phyloP scores from a whole-genome alignment of 2,113 vertebrate species.

The Lepus americanus region DNA sequence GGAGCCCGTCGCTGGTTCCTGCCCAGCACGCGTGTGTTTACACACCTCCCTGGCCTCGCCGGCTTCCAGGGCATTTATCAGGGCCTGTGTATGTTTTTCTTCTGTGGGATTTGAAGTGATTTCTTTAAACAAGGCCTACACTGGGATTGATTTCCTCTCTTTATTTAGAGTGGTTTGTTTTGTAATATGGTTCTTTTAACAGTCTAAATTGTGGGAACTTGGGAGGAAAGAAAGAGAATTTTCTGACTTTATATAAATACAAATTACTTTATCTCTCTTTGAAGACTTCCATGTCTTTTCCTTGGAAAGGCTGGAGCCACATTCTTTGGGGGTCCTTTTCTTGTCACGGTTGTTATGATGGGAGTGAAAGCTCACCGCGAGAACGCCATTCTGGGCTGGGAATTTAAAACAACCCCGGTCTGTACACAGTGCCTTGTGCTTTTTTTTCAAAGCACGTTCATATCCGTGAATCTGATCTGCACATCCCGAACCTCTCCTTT shows the following conservation, averaged over 20 bases:
- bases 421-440: neutral
- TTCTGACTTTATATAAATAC: slow-evolving; percentile 82
- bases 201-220: slow-evolving; percentile 81
- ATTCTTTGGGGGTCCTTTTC: slow-evolving; percentile 70
- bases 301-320: slow-evolving; percentile 54
- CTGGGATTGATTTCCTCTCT: slow-evolving; percentile 80
- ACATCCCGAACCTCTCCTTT: neutral
- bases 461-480: neutral
- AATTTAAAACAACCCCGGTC: neutral
- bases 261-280: slow-evolving; percentile 82
- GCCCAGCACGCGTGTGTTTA: slow-evolving; percentile 25
- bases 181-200: slow-evolving; percentile 78
- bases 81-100: slow-evolving; percentile 81
- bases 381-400: neutral
- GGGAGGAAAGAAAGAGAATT: slow-evolving; percentile 57
- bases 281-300: slow-evolving; percentile 78
- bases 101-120: slow-evolving; percentile 81
- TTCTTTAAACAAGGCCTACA: slow-evolving; percentile 83
- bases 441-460: neutral
- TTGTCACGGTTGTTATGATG: slow-evolving; percentile 55
- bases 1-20: neutral
- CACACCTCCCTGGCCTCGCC: rapidly evolving
- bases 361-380: neutral
- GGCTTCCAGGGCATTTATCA: slow-evolving; percentile 71
- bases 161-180: slow-evolving; percentile 80